phyloP scores from a whole-genome alignment of 2,113 vertebrate species.

The Sialia sialis region DNA sequence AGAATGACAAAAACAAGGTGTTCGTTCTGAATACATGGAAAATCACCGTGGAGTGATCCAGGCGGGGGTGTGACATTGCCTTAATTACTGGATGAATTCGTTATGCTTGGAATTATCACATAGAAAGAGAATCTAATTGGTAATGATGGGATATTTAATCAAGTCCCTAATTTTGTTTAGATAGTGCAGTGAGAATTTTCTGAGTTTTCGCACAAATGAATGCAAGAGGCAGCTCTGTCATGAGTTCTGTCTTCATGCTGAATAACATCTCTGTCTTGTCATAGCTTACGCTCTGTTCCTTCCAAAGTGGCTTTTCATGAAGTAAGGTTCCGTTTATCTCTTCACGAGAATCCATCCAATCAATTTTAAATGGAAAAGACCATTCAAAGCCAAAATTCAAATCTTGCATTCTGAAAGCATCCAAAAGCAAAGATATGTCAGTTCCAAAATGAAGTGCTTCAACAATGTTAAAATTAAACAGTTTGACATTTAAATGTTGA shows the following conservation, averaged over 20 bases:
- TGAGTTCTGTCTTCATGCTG: not conserved
- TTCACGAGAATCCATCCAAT: not conserved
- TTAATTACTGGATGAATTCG: constrained; percentile 53
- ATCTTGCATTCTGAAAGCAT: not conserved
- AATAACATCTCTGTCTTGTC: not conserved
- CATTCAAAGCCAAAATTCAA: not conserved
- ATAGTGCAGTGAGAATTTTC: constrained; percentile 7
- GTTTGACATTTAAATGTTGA: not conserved
- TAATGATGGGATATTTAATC: constrained; percentile 52
- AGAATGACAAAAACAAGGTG: constrained; percentile 1
- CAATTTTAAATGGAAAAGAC: not conserved
- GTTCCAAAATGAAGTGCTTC: not conserved
- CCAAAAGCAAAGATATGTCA: not conserved
- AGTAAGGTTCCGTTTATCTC: not conserved
- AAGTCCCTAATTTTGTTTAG: constrained; percentile 52
- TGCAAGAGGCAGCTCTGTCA: not conserved
- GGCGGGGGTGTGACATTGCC: not conserved
- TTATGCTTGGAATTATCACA: constrained; percentile 30
- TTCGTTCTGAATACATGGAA: constrained; percentile 9
- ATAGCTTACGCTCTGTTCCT: not conserved
- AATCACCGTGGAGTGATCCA: constrained; percentile 41
- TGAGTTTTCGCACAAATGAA: constrained; percentile 20
- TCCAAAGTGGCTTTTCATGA: not conserved
- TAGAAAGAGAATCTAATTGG: constrained; percentile 48
- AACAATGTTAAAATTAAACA: not conserved